Percentiles rank a stretch among this genome's conserved stretches.
Conservation (phyloP, 2,888 invertebrate species). For the Zhuqinia jingwanae region DNA sequence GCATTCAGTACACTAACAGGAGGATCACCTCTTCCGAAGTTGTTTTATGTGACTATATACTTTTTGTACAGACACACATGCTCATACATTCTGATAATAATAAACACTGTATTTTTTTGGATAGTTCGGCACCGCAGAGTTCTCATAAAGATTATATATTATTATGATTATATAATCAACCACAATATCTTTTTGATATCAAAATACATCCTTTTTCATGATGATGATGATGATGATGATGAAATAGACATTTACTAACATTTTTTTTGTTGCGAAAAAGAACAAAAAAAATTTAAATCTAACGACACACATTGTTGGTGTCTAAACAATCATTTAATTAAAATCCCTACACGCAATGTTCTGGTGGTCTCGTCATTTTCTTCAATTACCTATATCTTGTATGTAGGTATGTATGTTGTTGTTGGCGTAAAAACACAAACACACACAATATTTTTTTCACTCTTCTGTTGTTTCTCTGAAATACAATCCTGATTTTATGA, state of each 20-base stretch:
- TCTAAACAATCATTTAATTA: conserved; percentile 28
- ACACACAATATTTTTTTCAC: neutral
- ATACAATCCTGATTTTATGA: neutral
- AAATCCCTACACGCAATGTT: conserved; percentile 19
- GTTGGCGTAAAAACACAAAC: neutral
- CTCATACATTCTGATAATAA: conserved; percentile 14
- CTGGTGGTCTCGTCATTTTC: conserved; percentile 12
- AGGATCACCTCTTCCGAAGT: conserved; percentile 31
- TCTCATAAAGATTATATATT: conserved; percentile 39
- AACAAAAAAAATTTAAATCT: neutral
- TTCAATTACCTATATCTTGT: conserved; percentile 17
- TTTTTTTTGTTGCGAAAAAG: conserved; percentile 4
- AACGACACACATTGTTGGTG: neutral
- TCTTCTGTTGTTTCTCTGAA: neutral
- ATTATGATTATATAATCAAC: conserved; percentile 46
- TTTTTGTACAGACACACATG: conserved; percentile 26
- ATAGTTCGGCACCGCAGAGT: conserved; percentile 29
- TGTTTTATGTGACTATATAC: conserved; percentile 1
- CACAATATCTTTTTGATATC: neutral
- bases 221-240: no score
- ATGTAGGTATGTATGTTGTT: neutral
- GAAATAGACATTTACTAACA: neutral
- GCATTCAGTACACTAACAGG: neutral
- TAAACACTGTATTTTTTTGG: conserved; percentile 31
- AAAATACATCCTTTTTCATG: conserved; percentile 21